Evolutionary conservation across 2,113 vertebrate species (phyloP), one percentile per base, ranked within the genome.

Genomic region (Calidris pugnax): DNA sequence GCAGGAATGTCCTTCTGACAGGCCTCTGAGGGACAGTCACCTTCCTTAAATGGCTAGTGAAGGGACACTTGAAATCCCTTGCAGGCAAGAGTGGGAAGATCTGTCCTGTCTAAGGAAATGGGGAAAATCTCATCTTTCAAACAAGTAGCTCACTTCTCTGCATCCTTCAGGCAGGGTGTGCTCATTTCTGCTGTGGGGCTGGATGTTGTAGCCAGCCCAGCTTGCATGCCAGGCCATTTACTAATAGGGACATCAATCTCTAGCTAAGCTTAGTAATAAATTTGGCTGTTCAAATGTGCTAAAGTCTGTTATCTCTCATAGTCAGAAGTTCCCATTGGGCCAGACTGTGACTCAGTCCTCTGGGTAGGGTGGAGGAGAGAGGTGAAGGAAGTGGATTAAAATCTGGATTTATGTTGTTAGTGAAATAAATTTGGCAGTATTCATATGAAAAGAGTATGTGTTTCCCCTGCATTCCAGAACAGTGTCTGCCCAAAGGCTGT

Each of bases 371-470:
- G 94, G 93, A 95, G 84, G 84, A 94, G 53, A 95, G 84, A 87
- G 87, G 89, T 95, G 84, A 92, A 97, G 95, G 96, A 97, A 96
- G 35, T 57, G 93, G 87, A 94, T 92, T 86, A 92, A 94, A 87
- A 87, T 91, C 73, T 89, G 80, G 56, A 91, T 95, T 93, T 95
- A 88, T 90, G 88, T 69, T 82, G 57, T 69, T 89, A 93, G 55
- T 87, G 92, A 91, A 91, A 91, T 78, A 84, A 84, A 72, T 90
- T 45, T 90, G 96, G 90, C 92, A 82, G 73, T 35, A 45, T 76
- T 37, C 57, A 28, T 78, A 48, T 60, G 69, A 74, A 50, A 30
- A 86, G 78, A 76, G 56, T 27, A 75, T 55, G 83, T 24, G 47
- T 92, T 96, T 89, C 69, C 80, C 62, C 32, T 92, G 59, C 76